Conservation (phyloP, 2,797 vertebrate genomes). For the Leontocebus nigricollis region DNA sequence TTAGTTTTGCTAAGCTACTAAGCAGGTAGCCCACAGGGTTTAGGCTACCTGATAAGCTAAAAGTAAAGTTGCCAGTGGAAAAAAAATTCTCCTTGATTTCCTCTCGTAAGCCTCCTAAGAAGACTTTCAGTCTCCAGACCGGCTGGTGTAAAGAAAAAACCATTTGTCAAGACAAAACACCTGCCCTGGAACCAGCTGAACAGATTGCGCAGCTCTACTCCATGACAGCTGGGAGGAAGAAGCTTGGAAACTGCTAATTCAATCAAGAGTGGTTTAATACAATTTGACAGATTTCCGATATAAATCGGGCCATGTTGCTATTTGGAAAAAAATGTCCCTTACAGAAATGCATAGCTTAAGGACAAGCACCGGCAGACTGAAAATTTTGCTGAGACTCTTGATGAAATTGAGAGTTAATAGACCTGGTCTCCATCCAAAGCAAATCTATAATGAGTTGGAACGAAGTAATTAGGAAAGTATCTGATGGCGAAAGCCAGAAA, state of each 20-base stretch:
- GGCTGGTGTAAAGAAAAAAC: neutral
- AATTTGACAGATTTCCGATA: slow-evolving; percentile 75
- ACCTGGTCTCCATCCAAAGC: neutral
- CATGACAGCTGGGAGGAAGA: slow-evolving; percentile 46
- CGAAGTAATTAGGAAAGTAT: slow-evolving; percentile 38
- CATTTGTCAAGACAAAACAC: slow-evolving; percentile 32
- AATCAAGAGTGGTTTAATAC: slow-evolving; percentile 45
- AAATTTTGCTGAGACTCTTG: neutral
- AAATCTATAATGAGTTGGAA: slow-evolving; percentile 27
- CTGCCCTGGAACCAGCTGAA: neutral
- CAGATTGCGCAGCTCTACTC: slow-evolving; percentile 33
- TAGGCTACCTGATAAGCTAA: neutral
- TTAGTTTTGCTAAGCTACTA: slow-evolving; percentile 1
- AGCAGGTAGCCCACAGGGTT: neutral
- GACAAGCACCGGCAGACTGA: neutral
- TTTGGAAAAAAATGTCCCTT: neutral
- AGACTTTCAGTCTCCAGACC: slow-evolving; percentile 37
- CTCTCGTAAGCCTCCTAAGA: slow-evolving; percentile 45
- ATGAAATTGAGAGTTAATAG: slow-evolving; percentile 44
- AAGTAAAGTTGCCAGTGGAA: neutral
- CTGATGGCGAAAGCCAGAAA: neutral
- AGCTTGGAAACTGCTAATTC: slow-evolving; percentile 69
- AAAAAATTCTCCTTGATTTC: slow-evolving; percentile 26
- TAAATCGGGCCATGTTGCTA: slow-evolving; percentile 41
- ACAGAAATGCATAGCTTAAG: neutral